Evolutionary conservation across 2,113 vertebrate species (phyloP).

Genomic region (Colaptes auratus): DNA sequence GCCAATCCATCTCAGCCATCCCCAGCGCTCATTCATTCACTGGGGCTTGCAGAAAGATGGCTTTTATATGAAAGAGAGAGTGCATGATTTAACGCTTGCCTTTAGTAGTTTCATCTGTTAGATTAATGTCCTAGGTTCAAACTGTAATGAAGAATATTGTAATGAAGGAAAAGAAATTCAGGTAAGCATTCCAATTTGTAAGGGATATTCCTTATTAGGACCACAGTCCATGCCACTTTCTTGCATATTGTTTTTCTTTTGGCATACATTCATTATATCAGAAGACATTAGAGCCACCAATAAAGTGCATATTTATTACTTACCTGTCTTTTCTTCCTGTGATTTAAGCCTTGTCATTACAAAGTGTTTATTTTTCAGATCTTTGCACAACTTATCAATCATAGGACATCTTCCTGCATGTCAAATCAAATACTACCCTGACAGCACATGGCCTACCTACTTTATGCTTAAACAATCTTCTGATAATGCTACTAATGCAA

Average conservation of each 20-base stretch:
- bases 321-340: not conserved
- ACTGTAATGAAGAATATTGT: no score
- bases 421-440: not conserved
- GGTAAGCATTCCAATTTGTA: not conserved
- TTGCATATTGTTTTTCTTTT: not conserved
- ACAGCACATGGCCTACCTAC: not conserved
- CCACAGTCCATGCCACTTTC: no score
- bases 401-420: not conserved
- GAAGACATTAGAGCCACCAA: not conserved
- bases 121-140: no score
- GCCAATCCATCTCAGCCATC: no score
- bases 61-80: no score
- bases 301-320: not conserved
- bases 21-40: no score
- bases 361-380: not conserved
- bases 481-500: slow-evolving; percentile 24
- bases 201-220: not conserved
- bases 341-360: not conserved
- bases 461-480: not conserved
- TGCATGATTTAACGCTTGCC: no score
- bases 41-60: no score
- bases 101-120: no score
- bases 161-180: no score
- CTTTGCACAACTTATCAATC: not conserved
- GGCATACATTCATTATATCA: not conserved